Percentiles rank a stretch among this genome's conserved stretches.
These are phyloP conservation scores for Amphiduros pacificus DNA, from an alignment of 2,888 invertebrate genomes.

Conservation along the genomic window DNA sequence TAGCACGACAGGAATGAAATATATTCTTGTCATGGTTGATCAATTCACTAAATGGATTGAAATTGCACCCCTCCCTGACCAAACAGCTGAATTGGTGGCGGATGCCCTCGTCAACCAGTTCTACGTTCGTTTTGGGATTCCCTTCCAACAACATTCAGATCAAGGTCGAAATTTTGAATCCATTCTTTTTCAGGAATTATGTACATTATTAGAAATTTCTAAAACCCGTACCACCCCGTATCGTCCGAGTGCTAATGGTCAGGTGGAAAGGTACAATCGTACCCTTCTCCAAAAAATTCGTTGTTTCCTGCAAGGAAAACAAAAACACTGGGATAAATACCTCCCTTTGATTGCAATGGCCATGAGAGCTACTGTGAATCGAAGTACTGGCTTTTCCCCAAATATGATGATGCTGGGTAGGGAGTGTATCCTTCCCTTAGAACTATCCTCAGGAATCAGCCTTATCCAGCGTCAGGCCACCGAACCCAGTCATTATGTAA, in stretches of 20 bases:
- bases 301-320: neutral
- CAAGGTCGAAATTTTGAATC: neutral
- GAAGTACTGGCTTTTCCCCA: neutral
- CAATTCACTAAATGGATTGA: constrained; percentile 2
- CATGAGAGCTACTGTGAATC: neutral
- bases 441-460: neutral
- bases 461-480: neutral
- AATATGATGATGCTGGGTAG: neutral
- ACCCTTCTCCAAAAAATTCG: neutral
- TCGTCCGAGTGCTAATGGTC: neutral
- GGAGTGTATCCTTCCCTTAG: neutral
- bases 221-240: neutral
- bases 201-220: neutral
- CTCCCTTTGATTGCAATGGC: neutral
- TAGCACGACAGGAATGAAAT: neutral
- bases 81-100: neutral
- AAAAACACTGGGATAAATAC: neutral
- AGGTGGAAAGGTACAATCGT: neutral
- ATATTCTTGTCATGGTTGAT: constrained; percentile 1
- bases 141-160: neutral
- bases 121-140: neutral
- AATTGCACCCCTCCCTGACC: neutral
- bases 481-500: no score
- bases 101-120: neutral
- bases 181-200: neutral